These are phyloP conservation scores for Gymnodraco acuticeps DNA, from an alignment of 2,797 vertebrate species.

Conservation along the genomic window DNA sequence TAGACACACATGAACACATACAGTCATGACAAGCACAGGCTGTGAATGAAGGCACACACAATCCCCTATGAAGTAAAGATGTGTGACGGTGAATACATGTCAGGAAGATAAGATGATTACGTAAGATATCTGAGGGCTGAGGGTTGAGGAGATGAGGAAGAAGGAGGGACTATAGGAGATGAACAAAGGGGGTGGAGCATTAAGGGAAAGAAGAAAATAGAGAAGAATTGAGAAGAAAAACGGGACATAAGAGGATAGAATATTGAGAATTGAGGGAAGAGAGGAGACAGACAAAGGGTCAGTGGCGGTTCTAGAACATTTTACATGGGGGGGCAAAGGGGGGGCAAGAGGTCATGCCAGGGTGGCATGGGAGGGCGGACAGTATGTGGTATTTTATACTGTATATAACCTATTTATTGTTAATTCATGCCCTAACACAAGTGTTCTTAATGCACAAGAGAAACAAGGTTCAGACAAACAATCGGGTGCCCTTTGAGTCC, in stretches of 20 bases:
- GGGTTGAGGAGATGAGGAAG: conserved; percentile 22
- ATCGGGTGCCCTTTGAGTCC: too few relatives aligned
- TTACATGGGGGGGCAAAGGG: too few relatives aligned
- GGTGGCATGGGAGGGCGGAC: too few relatives aligned
- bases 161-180: neutral
- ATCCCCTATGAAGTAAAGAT: conserved; percentile 64
- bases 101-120: conserved; percentile 65
- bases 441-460: too few relatives aligned
- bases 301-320: too few relatives aligned
- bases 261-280: neutral
- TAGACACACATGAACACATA: neutral
- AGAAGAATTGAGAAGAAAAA: neutral
- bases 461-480: too few relatives aligned
- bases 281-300: neutral
- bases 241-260: neutral
- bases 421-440: too few relatives aligned
- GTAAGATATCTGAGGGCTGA: conserved; percentile 48
- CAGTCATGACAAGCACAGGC: conserved; percentile 11
- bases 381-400: too few relatives aligned
- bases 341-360: too few relatives aligned
- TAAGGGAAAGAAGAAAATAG: neutral
- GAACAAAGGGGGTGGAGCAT: neutral
- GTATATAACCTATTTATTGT: too few relatives aligned
- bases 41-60: conserved; percentile 8
- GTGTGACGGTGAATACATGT: conserved; percentile 52